A percentile compares a stretch with the other conserved stretches of the same genome.
These are phyloP conservation scores for Paragorgia papillata DNA, from an alignment of 92 coral and sea anemone species.

Conservation along the genomic window DNA sequence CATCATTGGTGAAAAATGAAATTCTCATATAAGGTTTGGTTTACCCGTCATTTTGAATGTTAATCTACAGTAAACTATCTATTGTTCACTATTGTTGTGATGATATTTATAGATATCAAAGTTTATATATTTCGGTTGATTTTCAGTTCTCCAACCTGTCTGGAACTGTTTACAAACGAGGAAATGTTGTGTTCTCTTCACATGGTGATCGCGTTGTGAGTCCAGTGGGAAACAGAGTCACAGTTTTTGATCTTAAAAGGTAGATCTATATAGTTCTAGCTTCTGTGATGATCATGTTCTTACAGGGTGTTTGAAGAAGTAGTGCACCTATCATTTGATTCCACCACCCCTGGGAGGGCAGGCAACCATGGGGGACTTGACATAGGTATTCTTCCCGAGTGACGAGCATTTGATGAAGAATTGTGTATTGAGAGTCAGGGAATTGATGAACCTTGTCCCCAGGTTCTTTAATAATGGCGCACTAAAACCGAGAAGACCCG, in stretches of 20 bases:
- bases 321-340: too few species aligned
- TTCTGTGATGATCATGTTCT: too few species aligned
- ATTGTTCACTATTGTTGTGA: too few species aligned
- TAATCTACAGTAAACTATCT: background rate
- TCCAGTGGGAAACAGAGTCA: slow-evolving; percentile 94
- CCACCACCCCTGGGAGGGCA: too few species aligned
- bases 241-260: slow-evolving; percentile 96
- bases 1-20: slow-evolving; percentile 52
- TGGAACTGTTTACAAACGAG: slow-evolving; percentile 91
- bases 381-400: too few species aligned
- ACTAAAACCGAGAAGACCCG: too few species aligned
- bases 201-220: slow-evolving; percentile 90
- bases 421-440: too few species aligned
- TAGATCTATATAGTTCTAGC: slow-evolving; percentile 19
- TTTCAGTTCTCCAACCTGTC: slow-evolving; percentile 86
- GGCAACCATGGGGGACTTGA: too few species aligned
- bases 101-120: background rate
- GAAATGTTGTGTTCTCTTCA: slow-evolving; percentile 78
- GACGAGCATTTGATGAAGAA: too few species aligned
- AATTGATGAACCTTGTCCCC: too few species aligned
- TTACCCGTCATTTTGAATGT: background rate
- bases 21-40: slow-evolving; percentile 77
- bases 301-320: too few species aligned
- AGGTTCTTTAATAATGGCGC: too few species aligned
- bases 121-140: background rate